Evolutionary conservation across 1,140 invertebrate species (phyloP), one percentile per base, ranked within the genome.

Genomic region (Drosophila navojoa): DNA sequence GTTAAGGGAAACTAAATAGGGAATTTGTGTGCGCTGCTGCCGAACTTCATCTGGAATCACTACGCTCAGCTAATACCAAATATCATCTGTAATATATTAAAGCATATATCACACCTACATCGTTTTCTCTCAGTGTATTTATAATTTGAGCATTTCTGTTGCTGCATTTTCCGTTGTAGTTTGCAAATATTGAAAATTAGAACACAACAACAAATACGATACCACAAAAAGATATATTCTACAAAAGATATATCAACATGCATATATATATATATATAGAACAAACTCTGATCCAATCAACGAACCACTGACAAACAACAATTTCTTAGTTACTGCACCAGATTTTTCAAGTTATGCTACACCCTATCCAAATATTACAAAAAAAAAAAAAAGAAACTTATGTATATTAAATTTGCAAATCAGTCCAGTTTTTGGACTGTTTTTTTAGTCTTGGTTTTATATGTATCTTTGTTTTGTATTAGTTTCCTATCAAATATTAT

Each of bases 251-350:
- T 29, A 59, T 29, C 16, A 10, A 68, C 15, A 58, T 13, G 42
- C 32, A 58, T 10, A 58, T 13, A 50, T 45, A 58, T 10, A 49
- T 35, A 60, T 16, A 32, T 9, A 27, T 22, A 29, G 11, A 40
- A 32, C 38, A 38, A 69, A 62, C 40, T 58, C 19, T 5, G 16
- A 42, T 57, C 38, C 54, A 58, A 25, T 44, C 44, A 64, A 50
- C 38, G 35, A 45, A 61, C 38, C 57, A 71, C 62, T 58, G 62
- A 67, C 62, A 71, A 38, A 11, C 5, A 71, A 60, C 54, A 32
- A 49, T 60, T 68, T 68, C 54, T 66, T 61, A 70, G 57, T 52
- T 42, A 69, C 55, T 86, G 70, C 74, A 81, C 81, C 53, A 58
- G 67, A 70, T 42, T 63, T 73, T 74, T 22, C 63, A 64, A 76